Evolutionary conservation across 2,113 vertebrate species (phyloP), one percentile per base, ranked within the genome.

Genomic region (Tyrannus savana): DNA sequence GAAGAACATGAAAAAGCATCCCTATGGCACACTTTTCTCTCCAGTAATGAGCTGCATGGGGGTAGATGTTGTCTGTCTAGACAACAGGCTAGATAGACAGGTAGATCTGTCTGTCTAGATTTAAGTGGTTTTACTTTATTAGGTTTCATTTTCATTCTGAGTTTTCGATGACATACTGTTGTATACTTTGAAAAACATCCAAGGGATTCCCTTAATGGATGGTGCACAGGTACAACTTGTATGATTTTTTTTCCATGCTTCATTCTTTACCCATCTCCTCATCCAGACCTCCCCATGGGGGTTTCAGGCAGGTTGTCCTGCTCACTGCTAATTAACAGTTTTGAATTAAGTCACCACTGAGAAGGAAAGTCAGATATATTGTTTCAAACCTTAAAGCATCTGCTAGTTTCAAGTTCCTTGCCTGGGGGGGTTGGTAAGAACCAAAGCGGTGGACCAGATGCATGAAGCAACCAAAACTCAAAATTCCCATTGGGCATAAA

Each of bases 281-380:
- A 60, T 0, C 0, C 3, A 72, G 25, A 63, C 12, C 13, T 91
- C 52, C 30, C n/a, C 58, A 19, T 5, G 0, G 6, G 44, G 33
- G 9, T 47, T 89, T 88, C 41, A 72, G 44, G 31, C 78, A 87
- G 25, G 18, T 62, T 58, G 12, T 71, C 39, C 50, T 73, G n/a
- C 44, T 52, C 22, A 8, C 13, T 71, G 52, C 24, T 87, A 49
- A 90, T 53, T 83, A 87, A 37, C 19, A 59, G 17, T 10, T 47
- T 47, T 58, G 50, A 60, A 58, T 58, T 71, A 74, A 67, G 14
- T 68, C 10, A 33, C 17, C 15, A 27, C 17, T 44, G 13, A 79
- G 68, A 66, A 78, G 47, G 16, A 42, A 94, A 67, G 42, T 56
- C 30, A 60, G n/a, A 59, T 42, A 35, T 19, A n/a, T 33, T 21